Conservation (phyloP, 1,140 invertebrate genomes). For the Brachionus manjavacas region DNA sequence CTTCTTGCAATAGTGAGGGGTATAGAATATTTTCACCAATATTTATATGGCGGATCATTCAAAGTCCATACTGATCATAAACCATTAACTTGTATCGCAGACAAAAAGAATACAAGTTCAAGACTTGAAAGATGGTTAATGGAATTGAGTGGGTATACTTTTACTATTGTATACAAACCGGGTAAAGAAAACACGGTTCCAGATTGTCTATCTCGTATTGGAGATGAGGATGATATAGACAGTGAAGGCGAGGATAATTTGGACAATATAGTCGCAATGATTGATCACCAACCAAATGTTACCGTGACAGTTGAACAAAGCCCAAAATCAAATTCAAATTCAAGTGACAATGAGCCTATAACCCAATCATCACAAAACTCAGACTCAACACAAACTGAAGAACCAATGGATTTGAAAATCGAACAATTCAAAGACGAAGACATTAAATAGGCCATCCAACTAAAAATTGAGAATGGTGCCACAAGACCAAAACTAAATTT, state of each 20-base stretch:
- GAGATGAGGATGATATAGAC: background rate
- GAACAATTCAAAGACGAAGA: too few relatives aligned
- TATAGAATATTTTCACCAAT: slow-evolving; percentile 54
- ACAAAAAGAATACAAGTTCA: slow-evolving; percentile 41
- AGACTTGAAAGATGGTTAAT: background rate
- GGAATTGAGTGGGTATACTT: background rate
- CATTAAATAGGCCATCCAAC: background rate
- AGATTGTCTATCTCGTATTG: background rate
- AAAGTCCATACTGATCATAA: slow-evolving; percentile 59
- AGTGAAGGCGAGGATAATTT: background rate
- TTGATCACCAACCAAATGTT: background rate
- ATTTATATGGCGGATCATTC: slow-evolving; percentile 56
- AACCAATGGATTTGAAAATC: background rate
- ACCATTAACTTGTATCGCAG: slow-evolving; percentile 52
- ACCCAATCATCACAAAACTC: background rate
- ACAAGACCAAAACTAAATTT: background rate
- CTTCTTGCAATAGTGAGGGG: slow-evolving; percentile 54
- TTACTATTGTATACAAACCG: background rate
- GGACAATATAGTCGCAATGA: background rate
- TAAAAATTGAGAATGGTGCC: background rate
- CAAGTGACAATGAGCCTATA: background rate
- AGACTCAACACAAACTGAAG: too few relatives aligned
- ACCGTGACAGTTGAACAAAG: background rate
- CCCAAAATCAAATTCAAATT: too few relatives aligned
- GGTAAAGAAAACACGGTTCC: background rate